These are phyloP conservation scores for Nicator chloris DNA, from an alignment of 2,113 vertebrate species.

Conservation along the genomic window DNA sequence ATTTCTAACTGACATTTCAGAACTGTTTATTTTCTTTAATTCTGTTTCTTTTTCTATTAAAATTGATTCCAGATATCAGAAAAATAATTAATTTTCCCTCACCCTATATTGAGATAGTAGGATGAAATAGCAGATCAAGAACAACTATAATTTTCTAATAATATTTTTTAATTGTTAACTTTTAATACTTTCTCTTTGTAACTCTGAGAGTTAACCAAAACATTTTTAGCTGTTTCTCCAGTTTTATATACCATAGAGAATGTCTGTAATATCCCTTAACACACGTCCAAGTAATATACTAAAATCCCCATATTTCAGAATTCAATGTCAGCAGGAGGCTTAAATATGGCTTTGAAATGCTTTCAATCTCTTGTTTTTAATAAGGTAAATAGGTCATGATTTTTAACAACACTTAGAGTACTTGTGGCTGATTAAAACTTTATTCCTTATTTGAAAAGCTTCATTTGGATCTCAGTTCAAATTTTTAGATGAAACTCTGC, in stretches of 20 bases:
- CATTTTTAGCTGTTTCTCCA: slow-evolving; percentile 69
- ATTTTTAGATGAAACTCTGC: slow-evolving; percentile 23
- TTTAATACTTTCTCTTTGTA: slow-evolving; percentile 46
- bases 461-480: slow-evolving; percentile 41
- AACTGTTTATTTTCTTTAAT: background rate
- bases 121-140: slow-evolving; percentile 43
- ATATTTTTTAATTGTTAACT: slow-evolving; percentile 60
- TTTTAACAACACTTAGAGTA: slow-evolving; percentile 44
- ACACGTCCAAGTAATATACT: slow-evolving; percentile 63
- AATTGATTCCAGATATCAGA: slow-evolving; percentile 55
- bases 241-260: slow-evolving; percentile 70
- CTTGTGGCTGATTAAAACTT: slow-evolving; percentile 62
- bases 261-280: slow-evolving; percentile 65
- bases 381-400: slow-evolving; percentile 45
- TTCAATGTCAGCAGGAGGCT: slow-evolving; percentile 63
- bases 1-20: slow-evolving; percentile 19
- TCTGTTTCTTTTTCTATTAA: background rate
- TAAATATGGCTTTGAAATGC: slow-evolving; percentile 70
- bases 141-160: slow-evolving; percentile 62
- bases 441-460: slow-evolving; percentile 58
- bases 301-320: slow-evolving; percentile 60
- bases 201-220: slow-evolving; percentile 63
- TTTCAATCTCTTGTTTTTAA: slow-evolving; percentile 69
- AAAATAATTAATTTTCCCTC: slow-evolving; percentile 43
- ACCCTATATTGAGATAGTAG: slow-evolving; percentile 11